Conservation (phyloP, 2,797 vertebrate species). For the Carduelis carduelis region DNA sequence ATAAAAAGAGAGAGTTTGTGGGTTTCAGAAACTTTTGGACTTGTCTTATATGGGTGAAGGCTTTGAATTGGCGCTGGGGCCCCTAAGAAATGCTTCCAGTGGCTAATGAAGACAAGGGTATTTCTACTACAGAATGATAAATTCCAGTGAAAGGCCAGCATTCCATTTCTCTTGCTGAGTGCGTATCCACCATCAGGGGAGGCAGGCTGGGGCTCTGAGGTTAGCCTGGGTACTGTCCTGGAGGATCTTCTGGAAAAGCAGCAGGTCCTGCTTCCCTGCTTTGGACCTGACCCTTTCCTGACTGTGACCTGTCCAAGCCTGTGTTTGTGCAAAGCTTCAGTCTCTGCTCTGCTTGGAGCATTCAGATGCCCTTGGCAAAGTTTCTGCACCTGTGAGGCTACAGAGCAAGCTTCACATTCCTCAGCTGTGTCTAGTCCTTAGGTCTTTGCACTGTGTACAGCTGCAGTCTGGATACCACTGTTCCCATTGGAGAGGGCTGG, state of each 20-base stretch:
- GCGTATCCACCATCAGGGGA: background rate
- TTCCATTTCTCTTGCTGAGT: background rate
- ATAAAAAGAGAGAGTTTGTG: background rate
- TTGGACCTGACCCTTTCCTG: background rate
- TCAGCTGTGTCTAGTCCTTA: background rate
- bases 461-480: rapidly evolving
- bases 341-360: background rate
- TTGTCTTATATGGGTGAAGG: background rate
- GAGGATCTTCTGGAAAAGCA: background rate
- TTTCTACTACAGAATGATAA: background rate
- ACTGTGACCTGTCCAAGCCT: background rate
- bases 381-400: background rate
- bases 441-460: background rate
- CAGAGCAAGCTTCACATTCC: background rate
- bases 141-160: background rate
- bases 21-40: background rate
- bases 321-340: background rate
- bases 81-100: background rate
- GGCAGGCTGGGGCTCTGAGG: background rate
- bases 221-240: background rate
- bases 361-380: background rate
- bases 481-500: background rate
- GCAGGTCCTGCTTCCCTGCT: background rate
- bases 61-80: background rate
- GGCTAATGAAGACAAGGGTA: background rate